These are phyloP conservation scores for Smithornis capensis DNA, from an alignment of 2,113 vertebrate species.

Conservation along the genomic window DNA sequence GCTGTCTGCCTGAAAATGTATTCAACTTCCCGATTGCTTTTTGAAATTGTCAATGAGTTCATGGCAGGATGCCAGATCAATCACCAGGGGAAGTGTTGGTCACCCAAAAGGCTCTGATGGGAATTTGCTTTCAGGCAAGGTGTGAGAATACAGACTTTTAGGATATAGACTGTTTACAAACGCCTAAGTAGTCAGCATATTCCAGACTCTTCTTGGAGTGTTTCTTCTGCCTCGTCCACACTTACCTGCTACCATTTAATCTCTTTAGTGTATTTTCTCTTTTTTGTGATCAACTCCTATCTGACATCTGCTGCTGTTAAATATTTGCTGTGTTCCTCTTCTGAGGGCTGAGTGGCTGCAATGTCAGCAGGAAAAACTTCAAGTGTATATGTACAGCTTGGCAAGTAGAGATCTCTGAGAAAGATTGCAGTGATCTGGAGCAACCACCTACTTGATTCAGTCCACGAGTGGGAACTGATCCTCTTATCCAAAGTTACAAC, in stretches of 20 bases:
- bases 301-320: not conserved
- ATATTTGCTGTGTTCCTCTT: not conserved
- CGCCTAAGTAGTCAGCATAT: not conserved
- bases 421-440: not conserved
- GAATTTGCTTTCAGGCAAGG: not conserved
- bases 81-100: not conserved
- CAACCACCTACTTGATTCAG: not conserved
- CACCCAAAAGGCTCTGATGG: not conserved
- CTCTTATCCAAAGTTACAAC: not conserved
- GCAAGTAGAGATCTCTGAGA: not conserved
- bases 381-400: not conserved
- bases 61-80: not conserved
- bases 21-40: not conserved
- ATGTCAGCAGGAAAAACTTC: slow-evolving; percentile 2
- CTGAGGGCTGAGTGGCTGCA: not conserved
- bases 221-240: not conserved
- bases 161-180: not conserved
- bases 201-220: not conserved
- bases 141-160: too few relatives aligned
- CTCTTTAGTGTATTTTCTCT: not conserved
- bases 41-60: not conserved
- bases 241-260: not conserved
- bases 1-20: not conserved
- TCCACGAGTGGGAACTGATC: not conserved
- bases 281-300: not conserved